Evolutionary conservation across 2,888 invertebrate species (phyloP).

Genomic region (Eutolmus rufibarbis): DNA sequence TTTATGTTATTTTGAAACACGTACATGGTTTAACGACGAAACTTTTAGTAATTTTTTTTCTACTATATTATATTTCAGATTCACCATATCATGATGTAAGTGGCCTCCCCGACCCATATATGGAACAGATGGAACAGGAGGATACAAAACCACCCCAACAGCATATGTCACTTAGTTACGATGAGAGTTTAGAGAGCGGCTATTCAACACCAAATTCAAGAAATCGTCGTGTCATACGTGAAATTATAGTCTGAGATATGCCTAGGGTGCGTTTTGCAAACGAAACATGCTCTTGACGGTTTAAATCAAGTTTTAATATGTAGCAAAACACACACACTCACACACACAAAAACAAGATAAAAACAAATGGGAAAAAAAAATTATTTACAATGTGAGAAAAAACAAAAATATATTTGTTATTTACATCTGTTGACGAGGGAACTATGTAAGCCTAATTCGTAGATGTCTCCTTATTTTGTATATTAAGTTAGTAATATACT

Average conservation of each 20-base stretch:
- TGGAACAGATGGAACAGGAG: slow-evolving; percentile 83
- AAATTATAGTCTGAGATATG: slow-evolving; percentile 79
- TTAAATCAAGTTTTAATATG: background rate
- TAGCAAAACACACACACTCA: background rate
- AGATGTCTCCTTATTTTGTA: slow-evolving; percentile 28
- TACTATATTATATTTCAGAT: slow-evolving; percentile 66
- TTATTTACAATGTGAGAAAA: background rate
- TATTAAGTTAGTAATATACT: slow-evolving; percentile 28
- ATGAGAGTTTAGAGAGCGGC: slow-evolving; percentile 91
- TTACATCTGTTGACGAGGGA: background rate
- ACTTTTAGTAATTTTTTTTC: background rate
- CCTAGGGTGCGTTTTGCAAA: slow-evolving; percentile 52
- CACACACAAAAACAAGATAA: slow-evolving; percentile 19
- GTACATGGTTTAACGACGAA: background rate
- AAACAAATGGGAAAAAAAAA: background rate
- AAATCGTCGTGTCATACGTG: slow-evolving; percentile 89
- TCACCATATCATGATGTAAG: slow-evolving; percentile 94
- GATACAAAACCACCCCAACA: slow-evolving; percentile 71
- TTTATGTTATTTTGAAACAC: background rate
- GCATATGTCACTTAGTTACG: slow-evolving; percentile 88
- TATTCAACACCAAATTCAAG: slow-evolving; percentile 94
- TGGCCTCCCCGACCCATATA: slow-evolving; percentile 87
- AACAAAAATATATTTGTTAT: background rate
- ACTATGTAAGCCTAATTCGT: background rate
- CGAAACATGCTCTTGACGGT: slow-evolving; percentile 50